Base-by-base conservation (phyloP, 1,140 invertebrate species). In the Apis florea region DNA sequence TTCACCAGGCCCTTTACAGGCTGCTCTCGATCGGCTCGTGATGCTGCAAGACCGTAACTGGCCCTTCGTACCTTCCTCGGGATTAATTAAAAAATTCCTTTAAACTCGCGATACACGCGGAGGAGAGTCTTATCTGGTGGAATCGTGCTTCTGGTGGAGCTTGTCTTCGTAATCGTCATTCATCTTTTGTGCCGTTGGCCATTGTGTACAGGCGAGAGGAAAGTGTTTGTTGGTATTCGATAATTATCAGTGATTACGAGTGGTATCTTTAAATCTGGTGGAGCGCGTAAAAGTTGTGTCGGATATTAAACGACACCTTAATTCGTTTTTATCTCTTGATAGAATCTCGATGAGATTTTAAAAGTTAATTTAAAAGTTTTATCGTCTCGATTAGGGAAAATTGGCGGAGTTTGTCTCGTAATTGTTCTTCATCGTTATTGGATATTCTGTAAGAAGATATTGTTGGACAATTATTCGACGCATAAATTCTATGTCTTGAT, bases 51-150 rank as follows among this genome's bases (percentile, higher is more conserved):
- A 82, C 64, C 56, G 13, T 26, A 40, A 40, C 31, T 10, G 40
- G 56, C 74, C 66, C 74, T 70, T 69, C 56, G 79, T 68, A 69
- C 21, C 73, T 68, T 69, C 72, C 49, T 21, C 24, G 26, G 66
- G 64, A 82, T 82, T 82, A 82, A 82, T 82, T 82, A 82, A 82
- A 82, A 82, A 82, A 82, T 82, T 82, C 80, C 74, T 82, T 77
- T 70, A 64, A 77, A 77, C 73, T 82, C 26, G 66, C 73, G 64
- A 24, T 69, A 51, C 64, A 61, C 64, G 66, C 19, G 66, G 73
- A 51, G 31, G 79, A 81, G 63, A 67, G 51, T 5, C n/a, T 81
- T 75, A 67, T 67, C 24, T 17, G 49, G 47, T n/a, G 9, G 68
- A 51, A 21, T 40, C 13, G 15, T 19, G 68, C 68, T 53, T 70